Evolutionary conservation across 2,888 invertebrate species (phyloP).

Genomic region (Agonum fuliginosum): DNA sequence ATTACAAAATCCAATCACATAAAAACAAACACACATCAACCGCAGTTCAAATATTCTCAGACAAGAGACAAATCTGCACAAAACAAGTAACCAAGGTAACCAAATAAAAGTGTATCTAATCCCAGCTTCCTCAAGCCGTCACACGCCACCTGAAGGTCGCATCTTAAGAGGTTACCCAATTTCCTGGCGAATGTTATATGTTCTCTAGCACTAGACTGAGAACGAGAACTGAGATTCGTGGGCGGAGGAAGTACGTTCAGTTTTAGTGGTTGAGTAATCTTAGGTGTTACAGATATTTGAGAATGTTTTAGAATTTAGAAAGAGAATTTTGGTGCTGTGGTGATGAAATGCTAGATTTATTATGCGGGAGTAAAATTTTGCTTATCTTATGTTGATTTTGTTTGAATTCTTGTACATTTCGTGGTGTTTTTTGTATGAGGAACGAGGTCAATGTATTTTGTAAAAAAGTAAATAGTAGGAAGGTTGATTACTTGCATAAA

Average conservation of each 20-base stretch:
- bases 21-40: neutral
- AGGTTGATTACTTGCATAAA: too few species aligned
- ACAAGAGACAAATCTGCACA: slow-evolving; percentile 5
- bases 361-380: too few species aligned
- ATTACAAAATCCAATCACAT: neutral
- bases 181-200: neutral
- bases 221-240: neutral
- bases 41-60: neutral
- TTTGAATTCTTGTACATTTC: too few species aligned
- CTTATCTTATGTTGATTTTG: too few species aligned
- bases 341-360: too few species aligned
- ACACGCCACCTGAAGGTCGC: neutral
- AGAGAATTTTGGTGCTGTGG: neutral
- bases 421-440: too few species aligned
- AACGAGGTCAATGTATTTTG: too few species aligned
- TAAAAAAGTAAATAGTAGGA: too few species aligned
- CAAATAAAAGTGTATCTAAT: slow-evolving; percentile 30
- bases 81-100: slow-evolving; percentile 28
- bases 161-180: neutral
- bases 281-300: neutral
- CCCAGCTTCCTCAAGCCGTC: neutral
- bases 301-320: neutral
- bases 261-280: too few species aligned
- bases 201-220: neutral
- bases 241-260: neutral